These are phyloP conservation scores for Cynaeus angustus DNA, from an alignment of 2,888 invertebrate species.

Conservation along the genomic window DNA sequence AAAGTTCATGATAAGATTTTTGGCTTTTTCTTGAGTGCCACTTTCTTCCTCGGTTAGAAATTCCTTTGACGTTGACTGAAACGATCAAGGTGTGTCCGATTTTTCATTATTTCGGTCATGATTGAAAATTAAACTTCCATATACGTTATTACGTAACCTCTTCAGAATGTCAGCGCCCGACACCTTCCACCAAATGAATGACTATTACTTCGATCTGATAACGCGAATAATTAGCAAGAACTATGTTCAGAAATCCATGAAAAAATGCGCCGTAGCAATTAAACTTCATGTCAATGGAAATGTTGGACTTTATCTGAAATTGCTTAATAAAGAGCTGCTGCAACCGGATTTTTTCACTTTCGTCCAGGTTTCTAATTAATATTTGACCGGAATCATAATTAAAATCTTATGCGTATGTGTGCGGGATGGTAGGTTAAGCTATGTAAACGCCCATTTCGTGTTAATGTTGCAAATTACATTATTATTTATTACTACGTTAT, in stretches of 20 bases:
- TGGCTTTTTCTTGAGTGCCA: too few relatives aligned
- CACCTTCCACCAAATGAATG: constrained; percentile 13
- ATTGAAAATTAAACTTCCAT: constrained; percentile 18
- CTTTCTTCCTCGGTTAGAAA: too few relatives aligned
- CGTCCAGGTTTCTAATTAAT: constrained; percentile 17
- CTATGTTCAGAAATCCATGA: neutral
- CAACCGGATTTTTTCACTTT: neutral
- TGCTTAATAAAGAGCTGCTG: constrained; percentile 21
- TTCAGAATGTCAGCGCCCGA: constrained; percentile 21
- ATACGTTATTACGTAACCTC: constrained; percentile 10
- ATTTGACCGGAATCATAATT: constrained; percentile 24
- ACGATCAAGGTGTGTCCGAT: constrained; percentile 10
- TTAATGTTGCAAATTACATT: constrained; percentile 40
- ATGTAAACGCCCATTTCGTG: constrained; percentile 37
- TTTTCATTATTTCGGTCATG: constrained; percentile 17
- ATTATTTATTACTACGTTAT: constrained; percentile 36
- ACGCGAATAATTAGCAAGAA: constrained; percentile 11
- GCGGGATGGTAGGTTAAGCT: constrained; percentile 7
- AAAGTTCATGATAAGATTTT: too few relatives aligned
- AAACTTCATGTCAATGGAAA: constrained; percentile 14
- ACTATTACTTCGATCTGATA: constrained; percentile 10
- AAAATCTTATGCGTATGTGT: constrained; percentile 24
- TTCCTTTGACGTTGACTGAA: constrained; percentile 1
- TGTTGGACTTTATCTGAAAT: constrained; percentile 20
- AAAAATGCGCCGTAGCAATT: constrained; percentile 2